phyloP scores from a whole-genome alignment of 2,797 vertebrate species.

The Enteromius mattozi region DNA sequence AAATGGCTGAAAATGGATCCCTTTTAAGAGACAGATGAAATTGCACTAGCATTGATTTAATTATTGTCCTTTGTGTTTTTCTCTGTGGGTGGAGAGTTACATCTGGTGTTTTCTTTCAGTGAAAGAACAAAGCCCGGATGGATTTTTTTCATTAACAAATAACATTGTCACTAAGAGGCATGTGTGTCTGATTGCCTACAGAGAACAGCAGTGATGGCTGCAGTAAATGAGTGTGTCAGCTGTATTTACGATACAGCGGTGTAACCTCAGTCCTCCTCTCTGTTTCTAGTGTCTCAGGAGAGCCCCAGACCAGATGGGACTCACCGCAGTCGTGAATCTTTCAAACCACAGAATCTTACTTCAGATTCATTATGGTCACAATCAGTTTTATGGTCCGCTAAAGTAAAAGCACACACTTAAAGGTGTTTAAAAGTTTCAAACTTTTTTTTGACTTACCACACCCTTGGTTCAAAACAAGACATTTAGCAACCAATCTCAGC shows the following conservation, averaged over 20 bases:
- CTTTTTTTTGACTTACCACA: not conserved
- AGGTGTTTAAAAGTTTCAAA: not conserved
- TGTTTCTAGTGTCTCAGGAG: slow-evolving; percentile 35
- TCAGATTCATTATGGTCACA: not conserved
- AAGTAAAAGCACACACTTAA: not conserved
- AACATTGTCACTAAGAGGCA: slow-evolving; percentile 14
- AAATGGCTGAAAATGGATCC: slow-evolving; percentile 8
- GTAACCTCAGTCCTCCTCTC: slow-evolving; percentile 40
- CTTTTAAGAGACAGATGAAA: slow-evolving; percentile 14
- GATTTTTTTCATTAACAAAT: slow-evolving; percentile 41
- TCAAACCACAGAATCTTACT: slow-evolving; percentile 3
- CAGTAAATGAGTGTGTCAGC: slow-evolving; percentile 37
- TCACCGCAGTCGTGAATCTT: slow-evolving; percentile 3
- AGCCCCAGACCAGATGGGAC: slow-evolving; percentile 37
- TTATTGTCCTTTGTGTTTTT: slow-evolving; percentile 16
- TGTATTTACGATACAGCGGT: slow-evolving; percentile 35
- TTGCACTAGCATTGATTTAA: slow-evolving; percentile 26
- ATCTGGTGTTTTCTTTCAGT: slow-evolving; percentile 32
- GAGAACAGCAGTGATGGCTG: slow-evolving; percentile 16
- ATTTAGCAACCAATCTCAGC: not conserved
- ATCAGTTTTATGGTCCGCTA: not conserved
- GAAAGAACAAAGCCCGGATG: slow-evolving; percentile 18
- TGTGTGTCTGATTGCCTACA: slow-evolving; percentile 36
- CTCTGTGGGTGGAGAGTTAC: not conserved
- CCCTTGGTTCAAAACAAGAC: not conserved